A percentile compares a stretch with the other conserved stretches of the same genome.
Evolutionary conservation across 2,113 vertebrate genomes (phyloP).

Genomic region (Cranoglanis bouderius): DNA sequence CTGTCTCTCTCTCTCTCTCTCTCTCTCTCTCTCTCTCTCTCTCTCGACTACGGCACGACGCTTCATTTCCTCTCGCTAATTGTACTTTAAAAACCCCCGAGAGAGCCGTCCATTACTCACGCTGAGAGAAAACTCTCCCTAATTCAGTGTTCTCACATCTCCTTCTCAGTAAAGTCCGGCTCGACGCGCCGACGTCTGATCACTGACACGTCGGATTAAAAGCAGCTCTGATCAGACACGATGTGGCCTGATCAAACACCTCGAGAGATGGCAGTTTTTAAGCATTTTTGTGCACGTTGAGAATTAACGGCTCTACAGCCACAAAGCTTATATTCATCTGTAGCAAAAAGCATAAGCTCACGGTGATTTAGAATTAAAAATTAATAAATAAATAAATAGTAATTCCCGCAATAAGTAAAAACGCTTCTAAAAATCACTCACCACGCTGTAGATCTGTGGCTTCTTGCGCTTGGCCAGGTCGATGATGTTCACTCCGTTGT

Average conservation of each 20-base stretch:
- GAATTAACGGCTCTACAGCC: neutral
- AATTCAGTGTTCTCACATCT: slow-evolving; percentile 19
- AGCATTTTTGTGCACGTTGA: neutral
- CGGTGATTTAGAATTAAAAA: too few species aligned
- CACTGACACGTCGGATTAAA: neutral
- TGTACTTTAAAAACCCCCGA: slow-evolving; percentile 40
- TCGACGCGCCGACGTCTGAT: neutral
- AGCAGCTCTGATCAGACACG: neutral
- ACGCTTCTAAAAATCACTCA: too few species aligned
- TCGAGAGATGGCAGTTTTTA: too few species aligned
- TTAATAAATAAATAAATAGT: too few species aligned
- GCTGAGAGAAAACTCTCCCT: slow-evolving; percentile 12
- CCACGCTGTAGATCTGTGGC: slow-evolving; percentile 88
- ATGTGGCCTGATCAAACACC: neutral
- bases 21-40: neutral
- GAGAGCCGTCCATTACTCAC: slow-evolving; percentile 41
- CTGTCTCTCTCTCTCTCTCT: slow-evolving; percentile 17
- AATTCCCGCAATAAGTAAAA: too few species aligned
- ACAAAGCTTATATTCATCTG: neutral
- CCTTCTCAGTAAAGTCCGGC: neutral
- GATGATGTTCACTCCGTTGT: slow-evolving; percentile 87
- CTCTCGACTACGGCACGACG: slow-evolving; percentile 24
- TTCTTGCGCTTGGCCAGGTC: slow-evolving; percentile 86
- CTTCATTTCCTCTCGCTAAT: slow-evolving; percentile 55
- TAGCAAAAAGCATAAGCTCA: too few species aligned